Evolutionary conservation across 2,888 invertebrate genomes (phyloP).

Genomic region (Cecidostiba fungosa): DNA sequence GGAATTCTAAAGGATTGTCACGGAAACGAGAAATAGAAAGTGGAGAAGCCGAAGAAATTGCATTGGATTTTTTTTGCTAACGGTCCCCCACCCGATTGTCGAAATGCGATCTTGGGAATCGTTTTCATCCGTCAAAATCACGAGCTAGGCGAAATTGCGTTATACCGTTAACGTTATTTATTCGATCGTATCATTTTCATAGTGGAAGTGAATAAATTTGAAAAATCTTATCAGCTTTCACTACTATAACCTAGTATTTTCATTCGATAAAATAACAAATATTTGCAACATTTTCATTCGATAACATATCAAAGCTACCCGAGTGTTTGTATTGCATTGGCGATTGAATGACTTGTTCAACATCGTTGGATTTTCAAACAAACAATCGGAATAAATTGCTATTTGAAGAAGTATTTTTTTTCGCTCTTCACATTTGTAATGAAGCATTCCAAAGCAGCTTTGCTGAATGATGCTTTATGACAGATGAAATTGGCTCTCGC

Average conservation of each 20-base stretch:
- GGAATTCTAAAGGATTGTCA: slow-evolving; percentile 56
- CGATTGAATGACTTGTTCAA: not conserved
- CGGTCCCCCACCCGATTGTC: slow-evolving; percentile 6
- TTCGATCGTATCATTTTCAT: not conserved
- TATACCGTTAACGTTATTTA: slow-evolving; percentile 3
- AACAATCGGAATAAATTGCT: not conserved
- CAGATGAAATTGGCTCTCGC: slow-evolving; percentile 6
- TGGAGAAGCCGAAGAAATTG: slow-evolving; percentile 33
- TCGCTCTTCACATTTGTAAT: not conserved
- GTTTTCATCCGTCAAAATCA: slow-evolving; percentile 22
- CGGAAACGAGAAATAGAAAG: slow-evolving; percentile 52
- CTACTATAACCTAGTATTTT: not conserved
- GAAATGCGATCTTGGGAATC: slow-evolving; percentile 38
- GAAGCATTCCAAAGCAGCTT: slow-evolving; percentile 40
- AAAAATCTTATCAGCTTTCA: not conserved
- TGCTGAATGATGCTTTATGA: slow-evolving; percentile 48
- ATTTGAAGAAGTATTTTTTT: slow-evolving; percentile 6
- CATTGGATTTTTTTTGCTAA: slow-evolving; percentile 37
- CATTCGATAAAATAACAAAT: too few species aligned
- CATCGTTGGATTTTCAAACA: not conserved
- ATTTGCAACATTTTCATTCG: too few species aligned
- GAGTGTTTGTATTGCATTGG: not conserved
- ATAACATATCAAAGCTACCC: not conserved
- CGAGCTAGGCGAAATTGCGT: slow-evolving; percentile 21
- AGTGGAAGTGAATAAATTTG: not conserved